Evolutionary conservation across 2,113 vertebrate genomes (phyloP).

Genomic region (Trachemys scripta): DNA sequence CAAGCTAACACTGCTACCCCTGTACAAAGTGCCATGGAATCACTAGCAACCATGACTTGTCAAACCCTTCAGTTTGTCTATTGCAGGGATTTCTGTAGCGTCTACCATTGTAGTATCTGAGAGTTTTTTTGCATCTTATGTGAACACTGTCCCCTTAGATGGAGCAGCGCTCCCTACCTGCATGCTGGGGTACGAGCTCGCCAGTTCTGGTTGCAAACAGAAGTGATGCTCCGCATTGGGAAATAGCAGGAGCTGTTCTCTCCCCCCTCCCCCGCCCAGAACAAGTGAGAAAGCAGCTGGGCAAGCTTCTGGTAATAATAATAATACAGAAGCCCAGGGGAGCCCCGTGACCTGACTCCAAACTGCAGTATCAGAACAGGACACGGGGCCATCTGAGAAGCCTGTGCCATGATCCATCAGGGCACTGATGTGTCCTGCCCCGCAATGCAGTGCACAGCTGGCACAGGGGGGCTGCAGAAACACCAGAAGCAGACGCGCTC

Average conservation of each 20-base stretch:
- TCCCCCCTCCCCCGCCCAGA: background rate
- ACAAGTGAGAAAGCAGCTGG: background rate
- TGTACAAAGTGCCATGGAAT: background rate
- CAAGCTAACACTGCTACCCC: background rate
- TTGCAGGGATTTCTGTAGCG: background rate
- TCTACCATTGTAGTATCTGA: background rate
- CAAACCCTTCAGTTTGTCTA: background rate
- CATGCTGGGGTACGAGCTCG: background rate
- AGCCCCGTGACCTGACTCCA: background rate
- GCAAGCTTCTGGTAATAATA: background rate
- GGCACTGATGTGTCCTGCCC: background rate
- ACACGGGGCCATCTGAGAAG: background rate
- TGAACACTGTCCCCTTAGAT: background rate
- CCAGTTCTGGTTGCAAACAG: background rate
- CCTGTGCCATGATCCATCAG: background rate
- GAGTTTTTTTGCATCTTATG: background rate
- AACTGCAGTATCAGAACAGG: background rate
- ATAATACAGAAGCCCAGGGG: background rate
- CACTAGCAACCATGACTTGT: background rate
- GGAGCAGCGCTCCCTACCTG: too few relatives aligned
- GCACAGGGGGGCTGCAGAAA: background rate
- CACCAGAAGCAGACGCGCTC: background rate
- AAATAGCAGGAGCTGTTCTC: background rate
- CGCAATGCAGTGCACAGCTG: background rate
- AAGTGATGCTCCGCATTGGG: background rate